Percentiles rank a stretch among this genome's conserved stretches.
phyloP scores from a whole-genome alignment of 2,888 invertebrate genomes.

The Lasioglossum marginatum region DNA sequence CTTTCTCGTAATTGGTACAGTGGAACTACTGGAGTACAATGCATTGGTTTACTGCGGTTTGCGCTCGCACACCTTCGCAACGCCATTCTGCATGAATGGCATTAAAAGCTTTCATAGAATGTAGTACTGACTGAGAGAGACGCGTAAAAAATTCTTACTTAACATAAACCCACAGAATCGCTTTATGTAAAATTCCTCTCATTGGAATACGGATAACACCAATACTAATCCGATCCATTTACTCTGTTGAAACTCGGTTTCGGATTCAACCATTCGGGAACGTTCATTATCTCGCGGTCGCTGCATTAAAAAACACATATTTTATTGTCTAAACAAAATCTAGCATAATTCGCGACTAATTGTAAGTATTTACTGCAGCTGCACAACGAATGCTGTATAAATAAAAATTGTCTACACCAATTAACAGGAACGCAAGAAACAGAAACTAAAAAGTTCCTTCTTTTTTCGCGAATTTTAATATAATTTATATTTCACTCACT shows the following conservation, averaged over 20 bases:
- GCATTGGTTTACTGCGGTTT: constrained; percentile 3
- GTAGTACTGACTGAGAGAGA: neutral
- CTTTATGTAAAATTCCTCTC: constrained; percentile 11
- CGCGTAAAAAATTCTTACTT: neutral
- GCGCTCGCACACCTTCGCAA: neutral
- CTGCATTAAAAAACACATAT: neutral
- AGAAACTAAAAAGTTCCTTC: too few relatives aligned
- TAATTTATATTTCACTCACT: too few relatives aligned
- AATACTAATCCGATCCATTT: neutral
- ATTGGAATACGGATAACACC: neutral
- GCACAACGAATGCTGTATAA: too few relatives aligned
- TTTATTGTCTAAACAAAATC: neutral
- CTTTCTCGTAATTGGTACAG: neutral
- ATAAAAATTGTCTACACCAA: too few relatives aligned
- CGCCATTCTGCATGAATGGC: neutral
- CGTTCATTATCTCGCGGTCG: neutral
- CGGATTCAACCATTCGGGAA: neutral
- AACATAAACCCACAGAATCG: constrained; percentile 14
- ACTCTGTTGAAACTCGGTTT: neutral
- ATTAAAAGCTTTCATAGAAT: constrained; percentile 14
- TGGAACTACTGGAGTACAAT: neutral
- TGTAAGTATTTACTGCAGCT: too few relatives aligned
- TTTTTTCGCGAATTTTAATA: too few relatives aligned
- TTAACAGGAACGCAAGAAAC: too few relatives aligned
- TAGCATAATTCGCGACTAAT: too few relatives aligned